These are phyloP conservation scores for Halesus radiatus DNA, from an alignment of 1,140 invertebrate genomes.

Conservation along the genomic window DNA sequence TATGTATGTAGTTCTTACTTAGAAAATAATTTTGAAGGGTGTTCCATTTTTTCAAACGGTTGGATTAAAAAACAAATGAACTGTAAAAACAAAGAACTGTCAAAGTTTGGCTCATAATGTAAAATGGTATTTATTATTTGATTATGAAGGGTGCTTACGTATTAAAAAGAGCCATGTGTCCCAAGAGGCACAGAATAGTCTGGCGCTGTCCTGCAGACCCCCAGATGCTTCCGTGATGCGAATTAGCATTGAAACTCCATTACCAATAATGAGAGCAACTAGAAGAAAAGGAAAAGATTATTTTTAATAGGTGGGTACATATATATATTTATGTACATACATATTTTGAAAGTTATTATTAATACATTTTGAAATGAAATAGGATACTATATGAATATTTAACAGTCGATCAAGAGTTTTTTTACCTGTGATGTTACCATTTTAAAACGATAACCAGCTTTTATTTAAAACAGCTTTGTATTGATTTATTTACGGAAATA, in stretches of 20 bases:
- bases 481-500: too few species aligned
- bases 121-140: too few species aligned
- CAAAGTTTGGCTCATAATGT: too few species aligned
- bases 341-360: background rate
- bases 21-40: background rate
- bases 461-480: too few species aligned
- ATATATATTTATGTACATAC: too few species aligned
- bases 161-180: conserved; percentile 80
- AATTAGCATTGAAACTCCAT: conserved; percentile 79
- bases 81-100: too few species aligned
- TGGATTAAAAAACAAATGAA: too few species aligned
- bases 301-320: too few species aligned
- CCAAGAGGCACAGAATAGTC: conserved; percentile 79
- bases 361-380: too few species aligned
- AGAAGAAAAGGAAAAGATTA: conserved; percentile 37
- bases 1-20: background rate
- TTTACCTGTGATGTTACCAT: background rate
- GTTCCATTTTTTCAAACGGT: background rate
- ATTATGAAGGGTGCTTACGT: conserved; percentile 70
- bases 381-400: too few species aligned
- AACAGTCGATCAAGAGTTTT: too few species aligned
- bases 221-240: conserved; percentile 63
- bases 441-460: too few species aligned
- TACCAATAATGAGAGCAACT: conserved; percentile 78
- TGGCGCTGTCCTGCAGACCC: conserved; percentile 72